Conservation (phyloP, 2,113 vertebrate species). For the Mus spicilegus region DNA sequence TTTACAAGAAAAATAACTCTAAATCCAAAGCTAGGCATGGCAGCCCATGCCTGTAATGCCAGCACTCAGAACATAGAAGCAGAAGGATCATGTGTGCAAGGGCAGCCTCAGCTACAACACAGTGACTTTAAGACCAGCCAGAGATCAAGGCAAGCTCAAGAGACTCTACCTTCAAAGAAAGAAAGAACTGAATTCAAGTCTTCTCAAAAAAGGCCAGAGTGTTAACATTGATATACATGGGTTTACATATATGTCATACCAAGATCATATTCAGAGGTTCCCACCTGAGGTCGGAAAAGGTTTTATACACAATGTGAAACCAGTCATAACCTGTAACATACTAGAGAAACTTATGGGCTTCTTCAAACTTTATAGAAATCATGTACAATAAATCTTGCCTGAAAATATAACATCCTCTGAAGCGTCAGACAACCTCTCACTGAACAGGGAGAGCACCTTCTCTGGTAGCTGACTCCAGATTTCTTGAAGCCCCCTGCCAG, state of each 20-base stretch:
- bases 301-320: neutral
- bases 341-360: neutral
- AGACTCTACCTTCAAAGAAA: neutral
- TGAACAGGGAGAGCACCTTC: neutral
- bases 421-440: neutral
- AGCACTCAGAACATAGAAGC: neutral
- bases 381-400: neutral
- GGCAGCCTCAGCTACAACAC: neutral
- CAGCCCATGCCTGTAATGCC: too few species aligned
- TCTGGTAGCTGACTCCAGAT: neutral
- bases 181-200: neutral
- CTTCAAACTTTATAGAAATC: neutral
- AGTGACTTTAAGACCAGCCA: neutral
- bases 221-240: neutral
- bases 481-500: neutral
- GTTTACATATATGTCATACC: neutral
- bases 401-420: neutral
- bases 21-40: neutral
- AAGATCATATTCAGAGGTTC: neutral
- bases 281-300: neutral
- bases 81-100: too few species aligned
- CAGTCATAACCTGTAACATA: constrained; percentile 20
- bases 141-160: too few species aligned
- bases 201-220: neutral
- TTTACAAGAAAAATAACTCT: neutral